phyloP scores from a whole-genome alignment of 2,113 vertebrate species.

The Mandrillus leucophaeus region DNA sequence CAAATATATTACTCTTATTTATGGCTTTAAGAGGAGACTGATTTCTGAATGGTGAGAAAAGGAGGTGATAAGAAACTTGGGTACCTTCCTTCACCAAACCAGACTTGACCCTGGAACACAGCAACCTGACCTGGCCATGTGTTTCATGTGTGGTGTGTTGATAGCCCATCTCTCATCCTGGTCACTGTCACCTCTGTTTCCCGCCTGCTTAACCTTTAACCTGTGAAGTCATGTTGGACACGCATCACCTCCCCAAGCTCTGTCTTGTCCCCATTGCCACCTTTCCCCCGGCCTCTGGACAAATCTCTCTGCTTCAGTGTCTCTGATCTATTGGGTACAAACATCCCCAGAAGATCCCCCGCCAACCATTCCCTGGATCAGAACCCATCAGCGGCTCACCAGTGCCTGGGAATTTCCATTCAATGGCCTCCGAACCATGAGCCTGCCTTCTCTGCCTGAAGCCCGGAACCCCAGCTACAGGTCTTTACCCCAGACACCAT shows the following conservation, averaged over 20 bases:
- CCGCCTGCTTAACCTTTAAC: no score
- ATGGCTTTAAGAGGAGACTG: not conserved
- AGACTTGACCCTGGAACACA: not conserved
- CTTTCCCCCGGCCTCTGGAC: not conserved
- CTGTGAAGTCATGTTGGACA: no score
- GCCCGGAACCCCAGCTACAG: not conserved
- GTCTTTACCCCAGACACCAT: not conserved
- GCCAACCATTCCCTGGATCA: not conserved
- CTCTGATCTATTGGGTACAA: not conserved
- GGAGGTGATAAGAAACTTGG: not conserved
- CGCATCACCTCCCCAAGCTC: not conserved
- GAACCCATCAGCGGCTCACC: not conserved
- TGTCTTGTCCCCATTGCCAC: not conserved
- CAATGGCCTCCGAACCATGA: no score
- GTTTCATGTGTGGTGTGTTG: accelerated
- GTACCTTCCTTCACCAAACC: not conserved
- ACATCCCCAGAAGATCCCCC: not conserved
- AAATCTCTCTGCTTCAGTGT: not conserved
- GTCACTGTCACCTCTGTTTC: not conserved
- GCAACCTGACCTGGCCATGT: not conserved
- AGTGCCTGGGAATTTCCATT: not conserved
- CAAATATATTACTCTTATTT: not conserved
- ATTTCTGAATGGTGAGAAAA: not conserved
- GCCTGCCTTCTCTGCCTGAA: not conserved
- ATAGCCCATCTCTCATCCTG: not conserved